Base-by-base conservation (phyloP, 2,113 vertebrate species). In the Xiphias gladius region DNA sequence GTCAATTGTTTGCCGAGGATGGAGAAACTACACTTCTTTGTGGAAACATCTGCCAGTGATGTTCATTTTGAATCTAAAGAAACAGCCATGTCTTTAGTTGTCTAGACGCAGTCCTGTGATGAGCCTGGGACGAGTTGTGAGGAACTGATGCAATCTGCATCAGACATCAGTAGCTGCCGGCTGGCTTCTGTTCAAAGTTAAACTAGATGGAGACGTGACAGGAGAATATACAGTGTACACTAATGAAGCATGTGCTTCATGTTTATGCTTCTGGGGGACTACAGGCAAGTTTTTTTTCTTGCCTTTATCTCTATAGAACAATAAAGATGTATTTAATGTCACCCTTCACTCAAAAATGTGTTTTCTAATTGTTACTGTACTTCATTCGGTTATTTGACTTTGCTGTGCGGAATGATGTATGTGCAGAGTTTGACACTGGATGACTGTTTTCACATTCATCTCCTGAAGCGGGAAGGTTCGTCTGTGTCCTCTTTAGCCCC, bases 11-110 rank as follows among this genome's bases (percentile, higher is more conserved):
- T 63, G 14, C 57, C 22, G 67, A 73, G 12, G 59, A 76, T 64
- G 28, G 43, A 80, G 14, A 85, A 70, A 77, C 73, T 59, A 67
- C 50, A 77, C 48, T 62, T 83, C 50, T 58, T 58, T 30, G 26
- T 52, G 73, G 22, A 68, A 63, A 71, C 68, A 77, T 74, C 75
- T 87, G 70, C 55, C 66, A 64, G 63, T 19, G 41, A 66, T 70
- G 82, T 71, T n/a, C 32, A 59, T 73, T 82, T 85, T 78, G 76
- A 82, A 84, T 82, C 55, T 79, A 85, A 88, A 73, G 58, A 74
- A 79, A 84, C 72, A 73, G 74, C 67, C 85, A 61, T 74, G 80
- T 73, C 57, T 64, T 91, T 64, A 66, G 74, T 75, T 48, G 59
- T 82, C 30, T 59, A 52, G 66, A 59, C 63, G 28, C 26, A 9